Conservation (phyloP, 2,888 invertebrate species). For the Aplocera efformata region DNA sequence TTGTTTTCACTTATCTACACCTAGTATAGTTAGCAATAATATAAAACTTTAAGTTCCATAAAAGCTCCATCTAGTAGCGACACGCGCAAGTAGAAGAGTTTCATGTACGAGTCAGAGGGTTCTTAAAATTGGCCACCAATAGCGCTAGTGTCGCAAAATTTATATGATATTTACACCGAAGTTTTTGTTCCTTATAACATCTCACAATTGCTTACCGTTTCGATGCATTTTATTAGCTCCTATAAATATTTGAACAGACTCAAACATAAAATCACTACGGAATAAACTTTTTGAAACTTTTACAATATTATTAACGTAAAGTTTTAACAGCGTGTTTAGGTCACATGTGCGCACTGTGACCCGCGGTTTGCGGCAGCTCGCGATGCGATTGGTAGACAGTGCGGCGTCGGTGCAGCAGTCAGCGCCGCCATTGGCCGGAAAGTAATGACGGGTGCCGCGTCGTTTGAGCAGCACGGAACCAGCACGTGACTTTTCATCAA, state of each 20-base stretch:
- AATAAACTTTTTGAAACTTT: neutral
- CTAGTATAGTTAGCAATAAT: no score
- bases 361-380: constrained; percentile 36
- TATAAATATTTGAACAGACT: neutral
- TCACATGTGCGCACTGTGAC: constrained; percentile 69
- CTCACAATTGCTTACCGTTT: constrained; percentile 52
- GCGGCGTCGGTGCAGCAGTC: constrained; percentile 46
- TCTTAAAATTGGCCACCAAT: constrained; percentile 20
- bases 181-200: neutral
- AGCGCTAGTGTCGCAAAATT: constrained; percentile 37
- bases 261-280: neutral
- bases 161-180: no score
- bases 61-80: constrained; percentile 45
- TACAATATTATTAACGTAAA: constrained; percentile 6
- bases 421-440: constrained; percentile 44
- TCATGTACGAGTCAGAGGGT: constrained; percentile 2
- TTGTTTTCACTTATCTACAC: no score
- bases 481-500: constrained; percentile 27
- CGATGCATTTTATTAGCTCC: constrained; percentile 46
- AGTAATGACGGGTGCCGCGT: constrained; percentile 44
- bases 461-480: constrained; percentile 43
- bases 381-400: constrained; percentile 42
- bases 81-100: neutral
- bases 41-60: no score
- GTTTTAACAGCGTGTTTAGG: constrained; percentile 25